phyloP scores from a whole-genome alignment of 2,797 vertebrate genomes.

The Erpetoichthys calabaricus region DNA sequence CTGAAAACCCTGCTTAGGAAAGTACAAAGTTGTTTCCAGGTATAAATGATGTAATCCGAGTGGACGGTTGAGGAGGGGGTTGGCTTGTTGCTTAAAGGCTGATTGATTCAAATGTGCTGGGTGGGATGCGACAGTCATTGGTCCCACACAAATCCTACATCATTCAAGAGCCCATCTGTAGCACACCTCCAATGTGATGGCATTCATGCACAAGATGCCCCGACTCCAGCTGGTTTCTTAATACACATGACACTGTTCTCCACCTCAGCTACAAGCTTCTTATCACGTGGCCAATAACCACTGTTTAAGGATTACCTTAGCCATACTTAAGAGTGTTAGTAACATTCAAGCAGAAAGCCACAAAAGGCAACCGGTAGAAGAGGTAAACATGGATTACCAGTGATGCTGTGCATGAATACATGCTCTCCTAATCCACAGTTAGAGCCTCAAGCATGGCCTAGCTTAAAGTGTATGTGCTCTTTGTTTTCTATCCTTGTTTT shows the following conservation, averaged over 20 bases:
- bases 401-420: background rate
- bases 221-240: constrained; percentile 41
- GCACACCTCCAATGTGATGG: background rate
- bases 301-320: constrained; percentile 49
- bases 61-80: constrained; percentile 26
- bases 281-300: constrained; percentile 51
- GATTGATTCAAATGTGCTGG: constrained; percentile 36
- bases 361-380: constrained; percentile 3
- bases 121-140: constrained; percentile 13
- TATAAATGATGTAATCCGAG: constrained; percentile 45
- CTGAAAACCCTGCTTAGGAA: constrained; percentile 39
- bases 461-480: background rate
- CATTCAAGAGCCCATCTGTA: constrained; percentile 14
- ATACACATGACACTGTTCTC: constrained; percentile 15
- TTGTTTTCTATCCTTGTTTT: background rate
- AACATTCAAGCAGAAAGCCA: constrained; percentile 18
- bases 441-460: too few relatives aligned
- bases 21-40: constrained; percentile 39
- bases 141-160: constrained; percentile 15
- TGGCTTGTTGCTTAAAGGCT: constrained; percentile 21
- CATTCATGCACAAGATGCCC: constrained; percentile 27
- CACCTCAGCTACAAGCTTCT: constrained; percentile 39
- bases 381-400: background rate
- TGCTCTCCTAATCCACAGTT: background rate
- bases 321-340: constrained; percentile 40